These are phyloP conservation scores for Tiliacea aurago DNA, from an alignment of 2,888 invertebrate species.

Conservation along the genomic window DNA sequence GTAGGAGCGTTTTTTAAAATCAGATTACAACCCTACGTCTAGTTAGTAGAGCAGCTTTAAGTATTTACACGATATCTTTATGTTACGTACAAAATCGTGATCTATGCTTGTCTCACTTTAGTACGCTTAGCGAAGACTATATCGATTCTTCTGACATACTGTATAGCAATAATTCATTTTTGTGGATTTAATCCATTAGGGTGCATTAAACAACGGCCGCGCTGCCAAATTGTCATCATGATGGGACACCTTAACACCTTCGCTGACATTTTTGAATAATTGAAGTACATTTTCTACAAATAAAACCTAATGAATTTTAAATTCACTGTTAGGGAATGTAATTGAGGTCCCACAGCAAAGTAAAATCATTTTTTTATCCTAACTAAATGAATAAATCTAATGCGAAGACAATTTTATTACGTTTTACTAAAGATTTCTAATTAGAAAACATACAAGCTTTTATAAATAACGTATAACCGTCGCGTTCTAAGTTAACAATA, in stretches of 20 bases:
- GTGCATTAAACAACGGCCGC: slow-evolving; percentile 7
- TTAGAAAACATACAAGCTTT: slow-evolving; percentile 51
- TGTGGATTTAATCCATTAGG: slow-evolving; percentile 31
- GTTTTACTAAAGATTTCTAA: slow-evolving; percentile 41
- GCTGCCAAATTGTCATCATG: slow-evolving; percentile 1
- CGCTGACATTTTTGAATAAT: neutral
- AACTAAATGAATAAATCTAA: slow-evolving; percentile 50
- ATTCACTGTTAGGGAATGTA: slow-evolving; percentile 50
- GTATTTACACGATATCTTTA: slow-evolving; percentile 61
- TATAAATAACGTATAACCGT: slow-evolving; percentile 44
- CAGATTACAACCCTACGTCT: slow-evolving; percentile 57
- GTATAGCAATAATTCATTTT: slow-evolving; percentile 1
- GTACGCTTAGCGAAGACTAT: slow-evolving; percentile 42
- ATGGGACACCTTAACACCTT: too few relatives aligned
- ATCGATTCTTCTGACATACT: slow-evolving; percentile 3
- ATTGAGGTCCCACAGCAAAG: slow-evolving; percentile 42
- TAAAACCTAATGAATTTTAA: neutral
- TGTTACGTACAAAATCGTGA: slow-evolving; percentile 56
- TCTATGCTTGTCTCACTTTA: slow-evolving; percentile 42
- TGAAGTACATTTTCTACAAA: neutral
- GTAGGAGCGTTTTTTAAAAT: slow-evolving; percentile 12
- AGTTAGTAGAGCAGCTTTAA: slow-evolving; percentile 59
- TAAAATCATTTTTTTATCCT: slow-evolving; percentile 41
- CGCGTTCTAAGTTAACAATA: slow-evolving; percentile 48
- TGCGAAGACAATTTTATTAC: slow-evolving; percentile 39